Base-by-base conservation (phyloP, 2,888 invertebrate species). In the Hartigia nigra region DNA sequence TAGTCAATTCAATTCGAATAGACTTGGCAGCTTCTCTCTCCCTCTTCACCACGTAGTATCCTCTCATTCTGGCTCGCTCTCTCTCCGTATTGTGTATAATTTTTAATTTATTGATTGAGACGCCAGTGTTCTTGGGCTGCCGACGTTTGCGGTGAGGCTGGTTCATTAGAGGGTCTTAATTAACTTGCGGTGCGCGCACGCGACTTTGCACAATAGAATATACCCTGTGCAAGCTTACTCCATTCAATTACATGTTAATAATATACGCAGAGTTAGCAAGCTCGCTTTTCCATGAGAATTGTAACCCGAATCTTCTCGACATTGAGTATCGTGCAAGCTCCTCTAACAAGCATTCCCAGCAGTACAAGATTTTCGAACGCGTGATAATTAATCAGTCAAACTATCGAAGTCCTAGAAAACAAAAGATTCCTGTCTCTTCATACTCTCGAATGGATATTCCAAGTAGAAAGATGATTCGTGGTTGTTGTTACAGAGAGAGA, bases 101-200 rank as follows among this genome's bases (percentile, higher is more conserved):
- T 90, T 90, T 89, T 89, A 88, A 90, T 90, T 88, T 88, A 90
- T 90, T 88, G 90, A 90, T 90, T 89, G 89, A 90, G 90, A 89
- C 88, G 90, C 87, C 85, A 87, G 87, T 86, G 86, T 86, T 86
- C 85, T 86, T 84, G 81, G 82, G 85, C 85, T 84, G 86, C 79
- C 88, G 88, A 88, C 89, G 89, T 90, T 90, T 88, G 90, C 88
- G 89, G 88, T 85, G 87, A 87, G 88, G 88, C 89, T 89, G 91
- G 86, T 91, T 91, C 91, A 91, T 91, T 91, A 91, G 90, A 91
- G 89, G 89, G 89, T 90, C 90, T 91, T 91, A 91, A 91, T 91
- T 91, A 91, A 91, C 91, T 91, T 89, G 91, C 90, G 90, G 88
- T 55, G 55, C 85, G 88, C 88, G 88, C 91, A 90, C 90, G 90